These are phyloP conservation scores for Muschampia plurimacula DNA, from an alignment of 2,888 invertebrate species.

Conservation along the genomic window DNA sequence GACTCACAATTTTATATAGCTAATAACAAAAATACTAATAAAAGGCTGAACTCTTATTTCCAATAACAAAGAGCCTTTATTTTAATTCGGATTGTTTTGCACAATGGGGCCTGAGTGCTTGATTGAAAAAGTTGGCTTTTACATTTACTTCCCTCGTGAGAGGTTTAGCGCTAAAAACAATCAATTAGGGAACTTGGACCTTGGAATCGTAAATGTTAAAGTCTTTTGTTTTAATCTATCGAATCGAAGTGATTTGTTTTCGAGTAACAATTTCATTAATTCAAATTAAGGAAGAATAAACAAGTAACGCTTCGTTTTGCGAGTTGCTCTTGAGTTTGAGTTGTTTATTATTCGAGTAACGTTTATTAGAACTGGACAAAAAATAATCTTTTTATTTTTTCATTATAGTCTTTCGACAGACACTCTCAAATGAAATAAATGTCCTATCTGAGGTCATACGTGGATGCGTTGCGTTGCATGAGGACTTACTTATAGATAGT, in stretches of 20 bases:
- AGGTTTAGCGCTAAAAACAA: slow-evolving; percentile 7
- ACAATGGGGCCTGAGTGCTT: not conserved
- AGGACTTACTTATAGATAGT: too few species aligned
- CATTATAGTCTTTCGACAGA: too few species aligned
- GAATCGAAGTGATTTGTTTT: not conserved
- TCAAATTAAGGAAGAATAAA: not conserved
- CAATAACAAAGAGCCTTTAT: not conserved
- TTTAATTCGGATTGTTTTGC: slow-evolving; percentile 3
- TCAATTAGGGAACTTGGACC: slow-evolving; percentile 6
- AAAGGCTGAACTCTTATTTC: not conserved
- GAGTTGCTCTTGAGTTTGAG: not conserved
- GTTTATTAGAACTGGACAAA: too few species aligned
- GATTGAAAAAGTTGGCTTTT: slow-evolving; percentile 6
- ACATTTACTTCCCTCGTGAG: not conserved
- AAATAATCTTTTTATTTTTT: too few species aligned
- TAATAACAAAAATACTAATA: not conserved
- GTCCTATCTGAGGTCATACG: too few species aligned
- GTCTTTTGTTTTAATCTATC: slow-evolving; percentile 6
- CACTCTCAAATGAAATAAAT: too few species aligned
- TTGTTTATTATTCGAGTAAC: too few species aligned
- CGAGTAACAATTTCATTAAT: not conserved
- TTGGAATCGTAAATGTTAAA: not conserved
- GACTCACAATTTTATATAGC: too few species aligned
- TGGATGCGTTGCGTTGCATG: too few species aligned
- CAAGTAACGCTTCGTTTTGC: not conserved